These are phyloP conservation scores for Adrianichthys oophorus DNA, from an alignment of 2,797 vertebrate genomes.

Conservation along the genomic window DNA sequence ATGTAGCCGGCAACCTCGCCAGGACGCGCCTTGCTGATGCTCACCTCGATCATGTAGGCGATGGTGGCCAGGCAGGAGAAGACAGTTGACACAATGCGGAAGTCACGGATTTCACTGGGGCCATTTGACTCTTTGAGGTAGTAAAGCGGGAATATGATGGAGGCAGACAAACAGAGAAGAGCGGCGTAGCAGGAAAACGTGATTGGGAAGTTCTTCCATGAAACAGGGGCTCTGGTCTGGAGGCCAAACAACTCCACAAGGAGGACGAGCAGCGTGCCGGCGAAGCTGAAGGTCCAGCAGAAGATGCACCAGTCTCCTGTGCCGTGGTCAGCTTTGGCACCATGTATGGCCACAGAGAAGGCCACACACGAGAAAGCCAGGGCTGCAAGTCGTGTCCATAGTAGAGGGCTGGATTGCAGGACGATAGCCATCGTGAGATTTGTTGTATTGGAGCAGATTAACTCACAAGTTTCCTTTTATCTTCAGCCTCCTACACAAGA, in stretches of 20 bases:
- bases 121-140: slow-evolving; percentile 67
- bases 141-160: slow-evolving; percentile 87
- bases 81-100: slow-evolving; percentile 76
- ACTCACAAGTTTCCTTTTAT: slow-evolving; percentile 9
- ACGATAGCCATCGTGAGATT: slow-evolving; percentile 67
- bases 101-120: slow-evolving; percentile 34
- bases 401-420: slow-evolving; percentile 74
- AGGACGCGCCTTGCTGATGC: slow-evolving; percentile 84
- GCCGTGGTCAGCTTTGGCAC: slow-evolving; percentile 22
- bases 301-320: slow-evolving; percentile 88
- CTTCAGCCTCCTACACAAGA: slow-evolving; percentile 6
- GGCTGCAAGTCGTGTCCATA: slow-evolving; percentile 84
- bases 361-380: slow-evolving; percentile 82
- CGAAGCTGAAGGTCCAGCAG: slow-evolving; percentile 90
- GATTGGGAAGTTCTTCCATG: slow-evolving; percentile 93
- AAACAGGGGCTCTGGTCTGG: slow-evolving; percentile 82
- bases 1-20: slow-evolving; percentile 90
- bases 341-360: slow-evolving; percentile 84
- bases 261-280: slow-evolving; percentile 82
- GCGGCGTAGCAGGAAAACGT: slow-evolving; percentile 87
- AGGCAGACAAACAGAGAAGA: slow-evolving; percentile 87
- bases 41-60: slow-evolving; percentile 85
- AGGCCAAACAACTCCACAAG: slow-evolving; percentile 84
- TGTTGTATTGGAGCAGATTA: slow-evolving; percentile 3
- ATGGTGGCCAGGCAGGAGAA: slow-evolving; percentile 88